Percentiles rank a stretch among this genome's conserved stretches.
Evolutionary conservation across 2,888 invertebrate genomes (phyloP).

Genomic region (Carcina quercana): DNA sequence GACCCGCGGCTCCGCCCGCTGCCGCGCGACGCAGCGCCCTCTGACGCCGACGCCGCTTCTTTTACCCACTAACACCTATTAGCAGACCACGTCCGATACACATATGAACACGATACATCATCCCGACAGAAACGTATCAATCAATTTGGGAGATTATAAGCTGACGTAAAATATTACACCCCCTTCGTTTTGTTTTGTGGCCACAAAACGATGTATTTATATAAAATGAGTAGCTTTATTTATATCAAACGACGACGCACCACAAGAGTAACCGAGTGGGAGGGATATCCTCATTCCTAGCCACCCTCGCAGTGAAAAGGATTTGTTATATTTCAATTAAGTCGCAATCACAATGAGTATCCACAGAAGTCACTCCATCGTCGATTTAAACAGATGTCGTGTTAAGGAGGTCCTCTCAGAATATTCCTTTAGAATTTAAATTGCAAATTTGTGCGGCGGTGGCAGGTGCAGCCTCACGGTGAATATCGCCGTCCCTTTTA

Average conservation of each 20-base stretch:
- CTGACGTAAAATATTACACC: conserved; percentile 35
- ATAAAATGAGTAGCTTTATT: no score
- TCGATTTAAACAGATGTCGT: conserved; percentile 75
- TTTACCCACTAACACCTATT: conserved; percentile 66
- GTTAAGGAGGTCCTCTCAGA: conserved; percentile 71
- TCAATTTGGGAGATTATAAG: conserved; percentile 59
- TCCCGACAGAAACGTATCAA: conserved; percentile 52
- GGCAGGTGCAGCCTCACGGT: conserved; percentile 67
- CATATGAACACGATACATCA: conserved; percentile 54
- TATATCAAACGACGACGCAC: neutral
- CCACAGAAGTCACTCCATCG: conserved; percentile 63
- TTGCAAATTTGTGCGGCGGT: conserved; percentile 71
- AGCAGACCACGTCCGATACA: conserved; percentile 49
- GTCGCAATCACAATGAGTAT: conserved; percentile 63
- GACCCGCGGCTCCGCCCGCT: conserved; percentile 48
- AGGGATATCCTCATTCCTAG: conserved; percentile 28
- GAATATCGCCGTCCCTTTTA: conserved; percentile 47
- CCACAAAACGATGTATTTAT: no score
- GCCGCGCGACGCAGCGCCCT: conserved; percentile 25
- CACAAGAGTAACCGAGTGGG: no score
- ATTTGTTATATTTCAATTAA: conserved; percentile 70
- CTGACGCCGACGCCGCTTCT: conserved; percentile 27
- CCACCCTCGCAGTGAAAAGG: conserved; percentile 42
- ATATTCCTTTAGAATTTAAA: conserved; percentile 72
- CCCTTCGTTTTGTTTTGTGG: conserved; percentile 20